Conservation (phyloP, 2,113 vertebrate species). For the Micronycteris hirsuta region DNA sequence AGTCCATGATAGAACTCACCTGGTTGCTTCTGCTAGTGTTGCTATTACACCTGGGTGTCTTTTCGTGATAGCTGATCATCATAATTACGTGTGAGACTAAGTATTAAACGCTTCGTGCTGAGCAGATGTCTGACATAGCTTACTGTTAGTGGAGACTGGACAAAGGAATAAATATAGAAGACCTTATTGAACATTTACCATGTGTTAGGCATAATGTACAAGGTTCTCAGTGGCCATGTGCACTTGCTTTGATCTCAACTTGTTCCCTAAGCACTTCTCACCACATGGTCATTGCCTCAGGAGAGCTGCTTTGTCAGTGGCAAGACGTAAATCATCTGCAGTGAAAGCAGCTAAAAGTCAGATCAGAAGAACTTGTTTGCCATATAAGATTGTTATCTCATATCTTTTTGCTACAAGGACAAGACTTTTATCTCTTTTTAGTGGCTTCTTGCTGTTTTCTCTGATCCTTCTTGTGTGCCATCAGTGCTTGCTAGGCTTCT, state of each 20-base stretch:
- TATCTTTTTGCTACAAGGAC: background rate
- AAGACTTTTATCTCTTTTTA: background rate
- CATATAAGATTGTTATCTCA: background rate
- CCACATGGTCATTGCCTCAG: background rate
- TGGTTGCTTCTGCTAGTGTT: background rate
- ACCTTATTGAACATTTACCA: background rate
- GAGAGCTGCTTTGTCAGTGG: background rate
- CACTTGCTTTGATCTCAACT: background rate
- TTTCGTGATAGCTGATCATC: background rate
- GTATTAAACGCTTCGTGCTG: background rate
- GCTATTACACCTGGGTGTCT: background rate
- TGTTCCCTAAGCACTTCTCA: background rate
- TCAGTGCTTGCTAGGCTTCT: background rate
- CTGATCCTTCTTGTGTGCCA: background rate
- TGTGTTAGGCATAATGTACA: background rate
- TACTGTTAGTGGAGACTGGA: background rate
- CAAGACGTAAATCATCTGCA: background rate
- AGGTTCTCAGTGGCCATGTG: background rate
- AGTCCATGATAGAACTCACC: constrained; percentile 58
- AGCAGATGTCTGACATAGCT: background rate
- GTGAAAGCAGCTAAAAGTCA: background rate
- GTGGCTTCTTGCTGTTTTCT: background rate
- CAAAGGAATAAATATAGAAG: background rate
- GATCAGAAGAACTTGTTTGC: background rate
- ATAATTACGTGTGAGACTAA: background rate